phyloP scores from a whole-genome alignment of 2,797 vertebrate species.

The Helarctos malayanus region DNA sequence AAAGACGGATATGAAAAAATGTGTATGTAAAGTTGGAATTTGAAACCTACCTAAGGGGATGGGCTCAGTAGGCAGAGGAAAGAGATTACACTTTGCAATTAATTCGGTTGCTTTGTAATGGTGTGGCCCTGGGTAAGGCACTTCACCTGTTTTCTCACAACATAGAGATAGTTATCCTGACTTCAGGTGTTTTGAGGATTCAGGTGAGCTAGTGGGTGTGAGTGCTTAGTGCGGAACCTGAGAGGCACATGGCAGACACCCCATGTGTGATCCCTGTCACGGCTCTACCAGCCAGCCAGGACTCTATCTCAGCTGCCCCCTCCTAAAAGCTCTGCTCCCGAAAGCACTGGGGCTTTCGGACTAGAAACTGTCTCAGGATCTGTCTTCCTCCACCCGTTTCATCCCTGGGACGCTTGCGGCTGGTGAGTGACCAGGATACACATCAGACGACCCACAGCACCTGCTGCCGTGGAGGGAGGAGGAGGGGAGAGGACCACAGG shows the following conservation, averaged over 20 bases:
- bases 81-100: neutral
- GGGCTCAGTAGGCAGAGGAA: neutral
- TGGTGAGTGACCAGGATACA: neutral
- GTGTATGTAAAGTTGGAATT: neutral
- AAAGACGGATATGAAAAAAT: neutral
- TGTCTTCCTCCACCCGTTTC: neutral
- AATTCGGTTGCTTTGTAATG: neutral
- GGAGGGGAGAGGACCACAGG: neutral
- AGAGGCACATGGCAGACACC: no score
- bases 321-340: neutral
- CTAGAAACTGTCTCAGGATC: neutral
- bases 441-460: neutral
- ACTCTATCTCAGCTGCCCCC: neutral
- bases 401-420: neutral
- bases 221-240: neutral
- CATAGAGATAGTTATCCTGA: neutral
- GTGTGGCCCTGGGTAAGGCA: neutral
- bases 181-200: neutral
- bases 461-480: neutral
- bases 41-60: neutral
- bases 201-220: neutral
- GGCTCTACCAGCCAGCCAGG: neutral
- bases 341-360: neutral
- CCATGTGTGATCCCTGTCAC: rapidly evolving
- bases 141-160: neutral